Evolutionary conservation across 2,113 vertebrate genomes (phyloP), one percentile per base, ranked within the genome.

Genomic region (Xerus inauris): DNA sequence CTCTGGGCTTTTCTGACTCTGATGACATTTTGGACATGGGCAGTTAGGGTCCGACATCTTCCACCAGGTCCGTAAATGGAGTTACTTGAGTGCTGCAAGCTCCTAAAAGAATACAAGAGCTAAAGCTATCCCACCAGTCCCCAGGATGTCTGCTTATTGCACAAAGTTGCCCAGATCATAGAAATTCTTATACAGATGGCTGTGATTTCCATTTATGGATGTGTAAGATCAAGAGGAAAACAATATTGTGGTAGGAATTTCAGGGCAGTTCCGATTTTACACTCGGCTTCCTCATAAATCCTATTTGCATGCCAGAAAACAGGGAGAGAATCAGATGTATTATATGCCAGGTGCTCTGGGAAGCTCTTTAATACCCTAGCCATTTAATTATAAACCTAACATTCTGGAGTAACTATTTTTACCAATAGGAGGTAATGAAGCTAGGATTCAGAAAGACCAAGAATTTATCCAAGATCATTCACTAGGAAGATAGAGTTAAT

Each of bases 1-100:
- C 26, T 86, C 87, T 14, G 12, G 69, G 38, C n/a, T 86, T 89
- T 95, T 92, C 73, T 96, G 67, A 45, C 49, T 84, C 73, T 84
- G 62, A 57, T 89, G 54, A 87, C 35, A 12, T 35, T 95, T 87
- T 80, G 80, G 80, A 79, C 69, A 93, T 45, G 8, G 65, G 32
- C 11, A 75, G 26, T 73, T 67, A 80, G 38, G 30, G 3, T 89
- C 32, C 86, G 69, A 92, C 32, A 42, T 14, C 32, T 85, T 94
- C 51, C 3, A 80, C 26, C 1, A 8, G 26, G 32, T 40, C 79
- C 35, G 65, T 75, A 94, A 64, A 20, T 42, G 79, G 45, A 97
- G 65, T 30, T 88, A 38, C 85, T 57, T 85, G 54, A 77, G 11
- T 73, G 77, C 24, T 76, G 12, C 42, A 75, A 91, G 32, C 20